These are phyloP conservation scores for Drosophila ambigua DNA, from an alignment of 1,140 invertebrate genomes.

Conservation along the genomic window DNA sequence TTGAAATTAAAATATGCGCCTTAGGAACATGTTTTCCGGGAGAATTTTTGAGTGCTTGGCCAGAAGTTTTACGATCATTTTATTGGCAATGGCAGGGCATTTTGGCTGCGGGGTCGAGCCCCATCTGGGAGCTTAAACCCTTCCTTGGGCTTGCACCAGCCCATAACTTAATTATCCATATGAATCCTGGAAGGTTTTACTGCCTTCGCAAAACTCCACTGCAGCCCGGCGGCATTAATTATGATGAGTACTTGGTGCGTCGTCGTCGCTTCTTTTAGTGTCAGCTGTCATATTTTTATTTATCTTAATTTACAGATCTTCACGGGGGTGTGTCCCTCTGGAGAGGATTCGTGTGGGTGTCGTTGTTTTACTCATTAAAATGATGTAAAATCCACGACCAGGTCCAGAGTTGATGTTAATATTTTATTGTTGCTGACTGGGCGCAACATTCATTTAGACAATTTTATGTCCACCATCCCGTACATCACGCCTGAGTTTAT, in stretches of 20 bases:
- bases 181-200: conserved; percentile 72
- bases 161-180: conserved; percentile 81
- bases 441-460: conserved; percentile 43
- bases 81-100: conserved; percentile 41
- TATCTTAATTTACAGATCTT: conserved; percentile 72
- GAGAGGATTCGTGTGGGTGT: conserved; percentile 37
- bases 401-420: conserved; percentile 29
- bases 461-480: conserved; percentile 65
- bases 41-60: conserved; percentile 10
- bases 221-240: conserved; percentile 59
- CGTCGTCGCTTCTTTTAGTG: conserved; percentile 20
- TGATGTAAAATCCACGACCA: conserved; percentile 54
- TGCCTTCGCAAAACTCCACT: conserved; percentile 29
- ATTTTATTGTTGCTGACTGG: conserved; percentile 57
- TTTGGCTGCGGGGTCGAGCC: not conserved
- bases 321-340: conserved; percentile 26
- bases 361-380: conserved; percentile 58
- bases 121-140: conserved; percentile 23
- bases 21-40: conserved; percentile 30
- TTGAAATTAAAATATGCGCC: conserved; percentile 49
- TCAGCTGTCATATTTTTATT: conserved; percentile 78
- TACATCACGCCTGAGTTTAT: conserved; percentile 68
- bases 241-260: conserved; percentile 62
- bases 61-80: conserved; percentile 66
- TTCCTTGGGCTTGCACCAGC: conserved; percentile 38